A percentile compares a stretch with the other conserved stretches of the same genome.
Conservation (phyloP, 2,888 invertebrate species). For the Punctoribates punctum region DNA sequence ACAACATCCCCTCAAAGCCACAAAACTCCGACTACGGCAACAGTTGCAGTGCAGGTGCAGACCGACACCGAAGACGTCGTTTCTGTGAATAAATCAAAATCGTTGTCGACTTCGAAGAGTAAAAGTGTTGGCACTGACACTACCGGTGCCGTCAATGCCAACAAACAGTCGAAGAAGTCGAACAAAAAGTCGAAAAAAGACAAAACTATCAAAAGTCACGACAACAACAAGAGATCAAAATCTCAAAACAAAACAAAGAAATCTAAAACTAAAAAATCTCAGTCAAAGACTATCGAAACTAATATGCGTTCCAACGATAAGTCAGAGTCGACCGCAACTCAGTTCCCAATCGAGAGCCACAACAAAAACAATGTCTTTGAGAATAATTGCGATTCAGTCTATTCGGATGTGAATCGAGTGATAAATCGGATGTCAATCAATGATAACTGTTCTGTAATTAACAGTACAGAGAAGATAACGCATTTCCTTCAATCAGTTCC, state of each 20-base stretch:
- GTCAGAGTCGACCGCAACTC: not conserved
- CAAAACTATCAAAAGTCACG: not conserved
- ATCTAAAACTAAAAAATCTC: slow-evolving; percentile 20
- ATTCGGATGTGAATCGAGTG: not conserved
- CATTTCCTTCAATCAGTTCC: slow-evolving; percentile 28
- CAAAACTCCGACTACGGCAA: slow-evolving; percentile 25
- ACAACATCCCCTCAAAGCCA: slow-evolving; percentile 17
- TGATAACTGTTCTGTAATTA: slow-evolving; percentile 23
- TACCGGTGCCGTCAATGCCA: not conserved
- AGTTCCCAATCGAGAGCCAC: not conserved
- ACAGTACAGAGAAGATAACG: slow-evolving; percentile 5
- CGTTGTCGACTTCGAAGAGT: not conserved
- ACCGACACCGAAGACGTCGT: slow-evolving; percentile 33
- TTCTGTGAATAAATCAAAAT: slow-evolving; percentile 1
- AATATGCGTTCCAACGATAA: not conserved
- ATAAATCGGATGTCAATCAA: not conserved
- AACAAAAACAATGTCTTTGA: not conserved
- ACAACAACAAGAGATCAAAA: slow-evolving; percentile 30
- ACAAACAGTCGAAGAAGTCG: slow-evolving; percentile 17
- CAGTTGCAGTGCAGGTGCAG: slow-evolving; percentile 39
- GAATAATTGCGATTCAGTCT: slow-evolving; percentile 7
- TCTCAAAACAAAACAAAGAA: slow-evolving; percentile 25
- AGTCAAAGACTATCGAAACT: not conserved
- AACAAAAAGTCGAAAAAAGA: slow-evolving; percentile 28
- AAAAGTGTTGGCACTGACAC: slow-evolving; percentile 24